Conservation (phyloP, 1,140 invertebrate species). For the Drosophila murphyi region DNA sequence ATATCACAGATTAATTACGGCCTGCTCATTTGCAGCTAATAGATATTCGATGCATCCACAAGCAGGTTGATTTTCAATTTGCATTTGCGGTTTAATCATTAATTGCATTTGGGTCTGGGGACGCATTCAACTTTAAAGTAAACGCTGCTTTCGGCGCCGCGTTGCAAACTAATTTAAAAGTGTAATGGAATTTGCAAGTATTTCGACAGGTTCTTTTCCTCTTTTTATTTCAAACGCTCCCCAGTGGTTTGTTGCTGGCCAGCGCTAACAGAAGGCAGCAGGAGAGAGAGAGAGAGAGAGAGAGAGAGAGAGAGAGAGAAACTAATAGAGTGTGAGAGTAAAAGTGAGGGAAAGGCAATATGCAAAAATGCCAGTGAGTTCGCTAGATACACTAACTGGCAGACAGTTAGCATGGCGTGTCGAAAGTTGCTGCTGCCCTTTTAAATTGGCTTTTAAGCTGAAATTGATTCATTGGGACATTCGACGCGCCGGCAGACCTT, state of each 20-base stretch:
- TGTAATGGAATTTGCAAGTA: slow-evolving; percentile 67
- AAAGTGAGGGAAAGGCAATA: slow-evolving; percentile 43
- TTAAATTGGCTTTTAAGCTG: slow-evolving; percentile 75
- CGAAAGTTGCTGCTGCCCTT: slow-evolving; percentile 68
- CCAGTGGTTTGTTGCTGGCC: slow-evolving; percentile 24
- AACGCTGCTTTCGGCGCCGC: slow-evolving; percentile 31
- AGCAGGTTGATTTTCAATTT: slow-evolving; percentile 29
- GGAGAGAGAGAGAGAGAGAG: slow-evolving; percentile 5
- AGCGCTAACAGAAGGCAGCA: background rate
- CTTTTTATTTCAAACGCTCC: slow-evolving; percentile 31
- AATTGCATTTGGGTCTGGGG: slow-evolving; percentile 55
- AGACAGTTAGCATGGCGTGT: slow-evolving; percentile 54
- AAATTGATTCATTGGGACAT: slow-evolving; percentile 73
- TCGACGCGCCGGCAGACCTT: slow-evolving; percentile 16
- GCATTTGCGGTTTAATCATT: slow-evolving; percentile 52
- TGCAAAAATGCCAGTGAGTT: slow-evolving; percentile 61
- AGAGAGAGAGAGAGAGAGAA: background rate
- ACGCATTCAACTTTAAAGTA: slow-evolving; percentile 36
- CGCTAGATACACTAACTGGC: slow-evolving; percentile 55
- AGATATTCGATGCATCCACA: slow-evolving; percentile 34
- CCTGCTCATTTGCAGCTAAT: slow-evolving; percentile 26
- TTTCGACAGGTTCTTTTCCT: slow-evolving; percentile 52
- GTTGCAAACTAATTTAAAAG: slow-evolving; percentile 76
- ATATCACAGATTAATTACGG: slow-evolving; percentile 50
- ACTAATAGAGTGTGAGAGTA: too few relatives aligned